A percentile compares a stretch with the other conserved stretches of the same genome.
Conservation (phyloP, 2,797 vertebrate species). For the Schizothorax lantsangensis region DNA sequence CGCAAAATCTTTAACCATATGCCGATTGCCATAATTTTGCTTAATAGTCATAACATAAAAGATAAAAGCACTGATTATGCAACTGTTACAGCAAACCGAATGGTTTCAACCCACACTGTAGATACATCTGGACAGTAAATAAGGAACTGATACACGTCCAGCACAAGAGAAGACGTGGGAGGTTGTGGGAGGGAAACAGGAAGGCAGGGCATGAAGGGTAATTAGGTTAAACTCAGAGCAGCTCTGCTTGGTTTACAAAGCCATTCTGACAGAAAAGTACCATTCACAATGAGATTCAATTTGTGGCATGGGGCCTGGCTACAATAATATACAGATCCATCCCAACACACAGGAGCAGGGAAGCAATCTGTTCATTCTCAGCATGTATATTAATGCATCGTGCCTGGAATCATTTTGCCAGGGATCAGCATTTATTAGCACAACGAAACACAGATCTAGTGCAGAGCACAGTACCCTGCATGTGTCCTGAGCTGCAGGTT, state of each 20-base stretch:
- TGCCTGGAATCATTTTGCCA: slow-evolving; percentile 20
- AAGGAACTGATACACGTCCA: slow-evolving; percentile 23
- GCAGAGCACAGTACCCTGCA: not conserved
- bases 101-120: not conserved
- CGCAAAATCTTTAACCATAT: not conserved
- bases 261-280: slow-evolving; percentile 60
- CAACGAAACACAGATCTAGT: slow-evolving; percentile 12
- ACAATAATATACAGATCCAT: slow-evolving; percentile 35
- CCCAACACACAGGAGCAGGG: slow-evolving; percentile 16
- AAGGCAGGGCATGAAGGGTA: slow-evolving; percentile 55
- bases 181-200: slow-evolving; percentile 43
- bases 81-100: slow-evolving; percentile 12
- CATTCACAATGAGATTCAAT: slow-evolving; percentile 60
- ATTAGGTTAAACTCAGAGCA: slow-evolving; percentile 61
- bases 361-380: slow-evolving; percentile 48
- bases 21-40: not conserved
- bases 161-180: slow-evolving; percentile 30
- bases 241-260: slow-evolving; percentile 56
- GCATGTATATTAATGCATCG: slow-evolving; percentile 11
- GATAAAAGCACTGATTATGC: not conserved
- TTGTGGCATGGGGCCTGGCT: slow-evolving; percentile 38
- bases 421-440: not conserved
- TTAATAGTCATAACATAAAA: slow-evolving; percentile 29
- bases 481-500: not conserved
- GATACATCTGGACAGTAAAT: not conserved